Evolutionary conservation across 1,140 invertebrate species (phyloP), one percentile per base, ranked within the genome.

Genomic region (Sminthurides bifidus): DNA sequence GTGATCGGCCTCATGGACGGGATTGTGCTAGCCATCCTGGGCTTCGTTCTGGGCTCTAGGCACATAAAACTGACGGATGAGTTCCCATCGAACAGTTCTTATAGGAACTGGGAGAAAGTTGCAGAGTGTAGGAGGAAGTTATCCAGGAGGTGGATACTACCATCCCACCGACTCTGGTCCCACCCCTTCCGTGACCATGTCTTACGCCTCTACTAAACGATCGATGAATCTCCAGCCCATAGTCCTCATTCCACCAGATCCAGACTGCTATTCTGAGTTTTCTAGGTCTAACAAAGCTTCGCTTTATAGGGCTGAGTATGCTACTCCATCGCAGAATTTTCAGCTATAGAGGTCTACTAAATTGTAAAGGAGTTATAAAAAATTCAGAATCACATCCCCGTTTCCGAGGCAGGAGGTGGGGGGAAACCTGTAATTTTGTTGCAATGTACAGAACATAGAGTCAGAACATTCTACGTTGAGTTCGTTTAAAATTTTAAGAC

Each of bases 1-100:
- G 84, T 91, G 46, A 92, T 97, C 45, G 85, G 85, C 0, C 86
- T 92, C 56, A 74, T 94, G 58, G 93, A 98, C 71, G 89, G 88
- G 26, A 74, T 85, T 10, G 88, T 93, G 46, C 74, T 98, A 43
- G 81, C 92, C 0, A 81, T 86, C 5, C 76, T 97, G 29, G 92
- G 92, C 6, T 96, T 97, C 70, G 91, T 96, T 64, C 75, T 98
- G 58, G 92, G 91, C 15, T 86, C 86, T 1, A 74, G 87, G 56
- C 87, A 92, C 70, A 82, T 92, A 6, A 79, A 84, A 59, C 75
- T 92, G 21, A 82, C 88, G 66, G 81, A 85, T 0, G 86, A 90
- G 70, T 84, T 84, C 4, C 80, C 81, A 31, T 85, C 85, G 46
- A 68, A 70, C 3, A 67, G 37, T 54, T 50, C 58, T n/a, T n/a